A percentile compares a stretch with the other conserved stretches of the same genome.
Evolutionary conservation across 2,888 invertebrate species (phyloP).

Genomic region (Griposia aprilina): DNA sequence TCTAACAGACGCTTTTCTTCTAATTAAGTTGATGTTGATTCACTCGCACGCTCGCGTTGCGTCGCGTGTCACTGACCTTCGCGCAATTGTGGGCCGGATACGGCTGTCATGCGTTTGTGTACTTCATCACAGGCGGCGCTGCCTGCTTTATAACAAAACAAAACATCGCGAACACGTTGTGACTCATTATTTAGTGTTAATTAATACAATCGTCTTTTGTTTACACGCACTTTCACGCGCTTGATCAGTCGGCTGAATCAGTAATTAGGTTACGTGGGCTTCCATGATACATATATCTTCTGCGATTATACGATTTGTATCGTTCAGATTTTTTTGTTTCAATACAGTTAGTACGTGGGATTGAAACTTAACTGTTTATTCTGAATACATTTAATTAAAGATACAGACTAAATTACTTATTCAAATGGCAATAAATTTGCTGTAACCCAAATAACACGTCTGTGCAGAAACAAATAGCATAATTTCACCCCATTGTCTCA

Average conservation of each 20-base stretch:
- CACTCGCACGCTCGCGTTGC: conserved; percentile 70
- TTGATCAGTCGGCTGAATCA: conserved; percentile 35
- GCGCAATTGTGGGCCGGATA: conserved; percentile 81
- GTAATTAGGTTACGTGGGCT: conserved; percentile 47
- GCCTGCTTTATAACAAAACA: conserved; percentile 78
- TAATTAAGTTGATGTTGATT: conserved; percentile 81
- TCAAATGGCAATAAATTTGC: conserved; percentile 23
- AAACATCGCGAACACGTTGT: conserved; percentile 64
- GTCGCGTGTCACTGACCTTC: conserved; percentile 86
- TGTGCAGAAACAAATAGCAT: conserved; percentile 47
- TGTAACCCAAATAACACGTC: conserved; percentile 26
- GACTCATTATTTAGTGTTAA: conserved; percentile 64
- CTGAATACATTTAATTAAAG: conserved; percentile 17
- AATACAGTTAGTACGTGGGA: conserved; percentile 32
- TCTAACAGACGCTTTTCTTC: conserved; percentile 70
- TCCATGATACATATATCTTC: conserved; percentile 24
- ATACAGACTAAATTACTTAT: conserved; percentile 13
- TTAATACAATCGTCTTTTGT: conserved; percentile 59
- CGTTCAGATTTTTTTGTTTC: conserved; percentile 24
- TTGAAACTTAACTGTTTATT: conserved; percentile 10
- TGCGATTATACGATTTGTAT: conserved; percentile 20
- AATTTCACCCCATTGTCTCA: conserved; percentile 58
- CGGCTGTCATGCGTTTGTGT: conserved; percentile 74
- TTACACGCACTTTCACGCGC: conserved; percentile 56
- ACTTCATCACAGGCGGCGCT: conserved; percentile 76